Base-by-base conservation (phyloP, 2,797 vertebrate species). In the Acrossocheilus wenchowensis region DNA sequence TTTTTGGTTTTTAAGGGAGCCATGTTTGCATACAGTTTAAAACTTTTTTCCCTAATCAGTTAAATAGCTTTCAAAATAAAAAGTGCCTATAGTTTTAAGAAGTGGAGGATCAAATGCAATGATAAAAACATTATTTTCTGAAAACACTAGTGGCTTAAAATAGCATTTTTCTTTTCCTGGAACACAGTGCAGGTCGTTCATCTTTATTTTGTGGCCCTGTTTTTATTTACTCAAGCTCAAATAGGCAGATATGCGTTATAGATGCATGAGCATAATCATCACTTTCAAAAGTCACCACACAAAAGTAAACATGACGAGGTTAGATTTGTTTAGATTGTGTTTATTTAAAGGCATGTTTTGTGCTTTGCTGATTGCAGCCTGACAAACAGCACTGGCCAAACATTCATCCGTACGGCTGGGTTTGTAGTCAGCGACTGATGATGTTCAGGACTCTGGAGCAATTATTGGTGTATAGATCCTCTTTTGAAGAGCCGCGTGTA, bases 151-250 rank as follows among this genome's bases (percentile, higher is more conserved):
- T 71, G 36, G 21, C 10, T 86, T 85, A 23, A 50, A 41, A 52
- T 5, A 62, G 52, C 52, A 90, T 90, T 93, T 90, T 92, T 93
- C 91, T 93, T 93, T 92, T 92, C 50, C 78, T 94, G 94, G 92
- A 92, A 92, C 90, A 92, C 91, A 88, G 87, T 93, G 92, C 93
- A 91, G 93, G 91, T 92, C 93, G 86, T 89, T 93, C 88, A 81
- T 91, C 88, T 89, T 69, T 90, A 92, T 34, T 92, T 91, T 86
- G 26, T 79, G 90, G 93, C 87, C 88, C 91, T 92, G 90, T 90
- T 89, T 92, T 79, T 89, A 90, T 90, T 83, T 89, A 90, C 89
- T 90, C 75, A 73, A 90, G 84, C 80, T 88, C 71, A 78, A 92
- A 88, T 78, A 54, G 92, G 88, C 89, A 93, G 93, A 94, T 94